Percentiles rank a stretch among this genome's conserved stretches.
These are phyloP conservation scores for Trichacis sp. DNA, from an alignment of 2,888 invertebrate genomes.

Conservation along the genomic window DNA sequence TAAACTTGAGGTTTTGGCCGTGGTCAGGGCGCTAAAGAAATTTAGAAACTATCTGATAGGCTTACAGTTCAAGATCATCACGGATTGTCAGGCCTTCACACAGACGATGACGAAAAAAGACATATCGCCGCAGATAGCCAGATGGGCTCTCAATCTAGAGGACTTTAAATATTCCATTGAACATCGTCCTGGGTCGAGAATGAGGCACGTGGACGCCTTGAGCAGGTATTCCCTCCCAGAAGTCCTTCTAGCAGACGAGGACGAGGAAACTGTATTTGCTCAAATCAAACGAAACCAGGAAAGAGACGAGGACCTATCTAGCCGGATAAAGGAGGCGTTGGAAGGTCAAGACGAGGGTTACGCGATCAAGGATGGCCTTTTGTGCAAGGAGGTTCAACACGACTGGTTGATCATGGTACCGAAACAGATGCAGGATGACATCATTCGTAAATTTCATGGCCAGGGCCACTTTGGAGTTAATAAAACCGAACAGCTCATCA, in stretches of 20 bases:
- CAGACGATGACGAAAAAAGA: conserved; percentile 16
- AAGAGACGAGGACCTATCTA: no score
- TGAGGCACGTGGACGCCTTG: no score
- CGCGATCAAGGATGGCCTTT: background rate
- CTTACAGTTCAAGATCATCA: conserved; percentile 1
- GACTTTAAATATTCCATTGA: no score
- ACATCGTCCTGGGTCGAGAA: no score
- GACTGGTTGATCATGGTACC: conserved; percentile 7
- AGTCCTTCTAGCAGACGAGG: no score
- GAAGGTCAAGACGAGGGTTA: conserved; percentile 1
- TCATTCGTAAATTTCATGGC: conserved; percentile 8
- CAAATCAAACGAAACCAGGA: no score
- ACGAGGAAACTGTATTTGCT: no score
- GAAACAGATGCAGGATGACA: conserved; percentile 2
- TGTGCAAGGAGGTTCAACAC: background rate
- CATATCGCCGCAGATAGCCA: background rate
- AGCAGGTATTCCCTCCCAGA: no score
- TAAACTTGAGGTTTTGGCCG: conserved; percentile 20
- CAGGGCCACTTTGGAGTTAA: conserved; percentile 10
- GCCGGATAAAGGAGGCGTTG: no score
- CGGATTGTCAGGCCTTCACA: conserved; percentile 9
- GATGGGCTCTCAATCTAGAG: no score
- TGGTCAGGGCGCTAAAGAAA: conserved; percentile 17
- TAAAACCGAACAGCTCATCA: conserved; percentile 32
- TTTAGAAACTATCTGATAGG: conserved; percentile 20